Base-by-base conservation (phyloP, 2,797 vertebrate genomes). In the Streptopelia turtur region DNA sequence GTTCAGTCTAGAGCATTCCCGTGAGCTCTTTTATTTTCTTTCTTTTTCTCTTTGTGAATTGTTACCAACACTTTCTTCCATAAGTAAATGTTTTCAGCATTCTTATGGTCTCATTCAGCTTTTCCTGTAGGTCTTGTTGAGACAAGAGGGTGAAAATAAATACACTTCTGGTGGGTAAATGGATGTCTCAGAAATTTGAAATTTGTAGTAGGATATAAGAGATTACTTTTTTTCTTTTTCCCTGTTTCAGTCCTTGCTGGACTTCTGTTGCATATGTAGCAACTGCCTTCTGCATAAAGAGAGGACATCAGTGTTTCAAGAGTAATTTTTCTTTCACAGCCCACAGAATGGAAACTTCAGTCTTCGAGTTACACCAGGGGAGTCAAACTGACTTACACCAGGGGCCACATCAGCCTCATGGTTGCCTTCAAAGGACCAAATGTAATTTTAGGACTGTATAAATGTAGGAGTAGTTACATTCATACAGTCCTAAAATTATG, bases 41-140 rank as follows among this genome's bases (percentile, higher is more conserved):
- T 60, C n/a, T n/a, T 35, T 49, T 49, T 17, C 10, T 72, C 15
- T 53, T 59, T 41, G 22, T 47, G 43, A 88, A 65, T 83, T 22
- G 4, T 68, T 81, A 61, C 47, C 6, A 20, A 80, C 61, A 71
- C 37, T 57, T n/a, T 83, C 75, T 94, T 83, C 79, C 50, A n/a
- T 75, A 64, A 93, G 49, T 85, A 80, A 93, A 89, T 0, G 2
- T 56, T 95, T 82, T 82, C 89, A 87, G 60, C 68, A 94, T 71
- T 92, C 90, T 57, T 64, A 39, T 0, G 0, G 69, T 63, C 72
- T 86, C 50, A 56, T 87, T 90, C 76, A 91, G 39, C 31, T 69
- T 90, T 81, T 78, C 43, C 57, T 83, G 28, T 66, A 52, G 56
- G 63, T 96, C 87, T 89, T 76, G 50, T 90, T 81, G 76, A 91